Evolutionary conservation across 2,888 invertebrate species (phyloP).

Genomic region (Dysmachus trigonus): DNA sequence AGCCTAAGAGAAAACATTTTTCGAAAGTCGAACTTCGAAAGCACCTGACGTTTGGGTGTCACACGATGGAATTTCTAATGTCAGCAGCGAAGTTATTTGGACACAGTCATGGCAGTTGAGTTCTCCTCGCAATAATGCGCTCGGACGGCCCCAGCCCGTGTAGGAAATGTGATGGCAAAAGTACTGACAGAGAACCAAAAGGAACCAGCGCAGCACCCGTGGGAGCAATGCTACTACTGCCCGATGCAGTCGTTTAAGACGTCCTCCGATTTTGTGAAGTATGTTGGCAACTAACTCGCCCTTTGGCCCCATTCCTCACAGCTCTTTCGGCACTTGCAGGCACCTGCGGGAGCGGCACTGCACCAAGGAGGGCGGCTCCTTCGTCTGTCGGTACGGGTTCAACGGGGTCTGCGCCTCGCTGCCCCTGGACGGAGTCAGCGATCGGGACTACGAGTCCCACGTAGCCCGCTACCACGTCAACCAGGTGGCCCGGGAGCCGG

Average conservation of each 20-base stretch:
- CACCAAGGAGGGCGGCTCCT: conserved; percentile 85
- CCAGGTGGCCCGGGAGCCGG: conserved; percentile 62
- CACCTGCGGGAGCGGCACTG: conserved; percentile 84
- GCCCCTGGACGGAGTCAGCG: conserved; percentile 89
- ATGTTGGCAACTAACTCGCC: conserved; percentile 52
- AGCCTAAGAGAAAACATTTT: not conserved
- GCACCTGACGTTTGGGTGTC: conserved; percentile 32
- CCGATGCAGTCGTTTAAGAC: conserved; percentile 69
- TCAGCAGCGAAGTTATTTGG: conserved; percentile 33
- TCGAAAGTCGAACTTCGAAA: not conserved
- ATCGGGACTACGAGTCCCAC: conserved; percentile 88
- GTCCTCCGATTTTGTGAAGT: conserved; percentile 72
- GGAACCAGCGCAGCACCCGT: conserved; percentile 55
- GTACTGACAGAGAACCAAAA: conserved; percentile 20
- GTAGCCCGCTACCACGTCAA: conserved; percentile 74
- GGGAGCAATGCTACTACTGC: conserved; percentile 73
- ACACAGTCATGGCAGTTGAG: conserved; percentile 34
- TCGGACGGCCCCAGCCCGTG: not conserved
- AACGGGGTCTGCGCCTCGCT: conserved; percentile 86
- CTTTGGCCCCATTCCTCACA: not conserved
- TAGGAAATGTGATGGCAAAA: conserved; percentile 41
- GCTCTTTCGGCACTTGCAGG: conserved; percentile 64
- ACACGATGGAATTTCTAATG: conserved; percentile 47
- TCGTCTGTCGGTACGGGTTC: conserved; percentile 86
- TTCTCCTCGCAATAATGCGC: not conserved